Conservation (phyloP, 2,113 vertebrate species). For the Calyptommatus sinebrachiatus region DNA sequence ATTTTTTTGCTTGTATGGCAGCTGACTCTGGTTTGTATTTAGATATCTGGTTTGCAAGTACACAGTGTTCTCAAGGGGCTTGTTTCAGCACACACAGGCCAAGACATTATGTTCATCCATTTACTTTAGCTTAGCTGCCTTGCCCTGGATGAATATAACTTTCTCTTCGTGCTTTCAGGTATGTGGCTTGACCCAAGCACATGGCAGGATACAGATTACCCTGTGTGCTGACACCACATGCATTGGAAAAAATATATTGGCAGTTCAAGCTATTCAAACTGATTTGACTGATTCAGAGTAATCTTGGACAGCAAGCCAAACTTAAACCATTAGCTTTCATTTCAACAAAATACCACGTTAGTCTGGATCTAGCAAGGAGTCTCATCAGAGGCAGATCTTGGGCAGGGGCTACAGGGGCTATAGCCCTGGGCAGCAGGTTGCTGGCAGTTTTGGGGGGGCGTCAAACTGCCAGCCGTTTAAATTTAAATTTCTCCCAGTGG, state of each 20-base stretch:
- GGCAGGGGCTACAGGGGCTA: too few relatives aligned
- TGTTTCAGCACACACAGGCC: conserved; percentile 71
- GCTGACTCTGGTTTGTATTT: conserved; percentile 81
- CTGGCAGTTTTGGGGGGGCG: too few relatives aligned
- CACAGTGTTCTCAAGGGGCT: conserved; percentile 73
- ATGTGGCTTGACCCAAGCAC: background rate
- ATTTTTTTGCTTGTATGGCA: conserved; percentile 74
- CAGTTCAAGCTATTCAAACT: background rate
- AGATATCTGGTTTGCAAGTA: conserved; percentile 72
- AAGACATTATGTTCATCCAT: conserved; percentile 67
- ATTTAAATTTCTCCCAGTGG: too few relatives aligned
- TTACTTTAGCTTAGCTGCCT: conserved; percentile 59
- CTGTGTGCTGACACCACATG: too few relatives aligned
- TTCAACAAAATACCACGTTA: too few relatives aligned
- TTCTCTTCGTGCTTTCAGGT: background rate
- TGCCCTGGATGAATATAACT: conserved; percentile 13
- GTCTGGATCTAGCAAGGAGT: too few relatives aligned
- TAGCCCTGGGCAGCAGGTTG: too few relatives aligned
- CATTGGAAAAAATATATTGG: background rate
- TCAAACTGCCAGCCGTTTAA: too few relatives aligned
- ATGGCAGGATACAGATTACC: background rate
- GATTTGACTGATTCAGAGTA: background rate
- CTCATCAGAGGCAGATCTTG: too few relatives aligned
- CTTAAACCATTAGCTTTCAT: background rate
- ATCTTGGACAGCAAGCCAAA: background rate